phyloP scores from a whole-genome alignment of 1,140 invertebrate genomes.

The Drosophila auraria region DNA sequence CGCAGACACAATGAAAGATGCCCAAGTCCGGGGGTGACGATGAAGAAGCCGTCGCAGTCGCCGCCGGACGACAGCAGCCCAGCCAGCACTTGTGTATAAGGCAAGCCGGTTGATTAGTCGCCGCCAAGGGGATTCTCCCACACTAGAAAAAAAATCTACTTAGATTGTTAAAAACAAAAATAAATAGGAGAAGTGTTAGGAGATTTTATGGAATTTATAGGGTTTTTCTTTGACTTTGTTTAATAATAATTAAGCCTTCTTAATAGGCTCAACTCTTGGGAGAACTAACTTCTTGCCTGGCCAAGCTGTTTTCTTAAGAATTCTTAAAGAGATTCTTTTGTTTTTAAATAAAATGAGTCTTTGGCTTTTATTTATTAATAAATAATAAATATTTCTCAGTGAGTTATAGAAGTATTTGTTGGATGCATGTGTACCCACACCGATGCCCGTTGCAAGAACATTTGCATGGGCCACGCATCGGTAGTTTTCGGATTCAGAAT shows the following conservation, averaged over 20 bases:
- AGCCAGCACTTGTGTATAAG: slow-evolving; percentile 40
- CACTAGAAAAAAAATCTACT: slow-evolving; percentile 2
- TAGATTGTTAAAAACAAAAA: neutral
- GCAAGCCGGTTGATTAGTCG: slow-evolving; percentile 73
- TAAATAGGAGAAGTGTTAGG: too few species aligned
- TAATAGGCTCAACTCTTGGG: too few species aligned
- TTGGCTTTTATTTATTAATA: too few species aligned
- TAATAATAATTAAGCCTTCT: too few species aligned
- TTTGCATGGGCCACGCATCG: slow-evolving; percentile 76
- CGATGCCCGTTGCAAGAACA: slow-evolving; percentile 36
- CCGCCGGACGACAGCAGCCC: slow-evolving; percentile 15
- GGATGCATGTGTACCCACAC: slow-evolving; percentile 34
- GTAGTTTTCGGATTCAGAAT: slow-evolving; percentile 65
- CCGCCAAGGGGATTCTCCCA: slow-evolving; percentile 55
- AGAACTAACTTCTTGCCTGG: too few species aligned
- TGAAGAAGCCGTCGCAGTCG: slow-evolving; percentile 22
- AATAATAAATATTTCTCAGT: neutral
- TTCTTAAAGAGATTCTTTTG: too few species aligned
- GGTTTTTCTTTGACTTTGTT: too few species aligned
- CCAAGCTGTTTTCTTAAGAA: too few species aligned
- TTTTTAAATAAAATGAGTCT: too few species aligned
- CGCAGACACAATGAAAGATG: slow-evolving; percentile 42
- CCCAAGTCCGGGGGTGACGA: slow-evolving; percentile 20
- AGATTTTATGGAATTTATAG: too few species aligned
- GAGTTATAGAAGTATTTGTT: slow-evolving; percentile 17